These are phyloP conservation scores for Sebastes schlegelii DNA, from an alignment of 2,113 vertebrate genomes.

Conservation along the genomic window DNA sequence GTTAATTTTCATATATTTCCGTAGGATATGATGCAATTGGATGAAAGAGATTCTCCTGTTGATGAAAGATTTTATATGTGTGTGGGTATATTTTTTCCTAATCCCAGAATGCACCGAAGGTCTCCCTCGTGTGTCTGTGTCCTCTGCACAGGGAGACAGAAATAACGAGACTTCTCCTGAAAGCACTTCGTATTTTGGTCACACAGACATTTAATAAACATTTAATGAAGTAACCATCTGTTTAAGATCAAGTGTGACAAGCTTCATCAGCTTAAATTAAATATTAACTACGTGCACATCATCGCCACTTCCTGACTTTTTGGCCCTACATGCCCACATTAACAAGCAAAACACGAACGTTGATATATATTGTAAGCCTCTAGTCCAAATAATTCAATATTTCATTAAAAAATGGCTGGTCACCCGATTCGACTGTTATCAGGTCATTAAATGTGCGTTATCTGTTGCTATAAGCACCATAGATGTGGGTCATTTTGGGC, in stretches of 20 bases:
- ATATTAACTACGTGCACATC: neutral
- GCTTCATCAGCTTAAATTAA: constrained; percentile 15
- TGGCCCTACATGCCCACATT: neutral
- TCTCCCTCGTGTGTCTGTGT: constrained; percentile 5
- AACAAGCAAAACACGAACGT: neutral
- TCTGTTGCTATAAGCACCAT: too few relatives aligned
- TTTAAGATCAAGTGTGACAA: constrained; percentile 31
- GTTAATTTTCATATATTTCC: constrained; percentile 36
- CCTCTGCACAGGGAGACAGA: neutral
- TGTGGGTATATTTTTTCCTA: constrained; percentile 6
- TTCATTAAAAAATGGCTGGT: neutral
- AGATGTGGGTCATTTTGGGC: too few relatives aligned
- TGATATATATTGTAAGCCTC: neutral
- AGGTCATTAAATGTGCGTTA: too few relatives aligned
- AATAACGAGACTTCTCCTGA: neutral
- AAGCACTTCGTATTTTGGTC: constrained; percentile 23
- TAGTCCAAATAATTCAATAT: neutral
- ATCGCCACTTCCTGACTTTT: neutral
- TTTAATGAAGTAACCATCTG: constrained; percentile 35
- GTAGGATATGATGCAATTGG: constrained; percentile 61
- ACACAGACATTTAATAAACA: constrained; percentile 22
- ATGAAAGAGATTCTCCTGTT: constrained; percentile 62
- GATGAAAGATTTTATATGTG: constrained; percentile 34
- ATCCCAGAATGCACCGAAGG: constrained; percentile 9
- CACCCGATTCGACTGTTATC: too few relatives aligned